Evolutionary conservation across 2,888 invertebrate species (phyloP).

Genomic region (Mythimna loreyi): DNA sequence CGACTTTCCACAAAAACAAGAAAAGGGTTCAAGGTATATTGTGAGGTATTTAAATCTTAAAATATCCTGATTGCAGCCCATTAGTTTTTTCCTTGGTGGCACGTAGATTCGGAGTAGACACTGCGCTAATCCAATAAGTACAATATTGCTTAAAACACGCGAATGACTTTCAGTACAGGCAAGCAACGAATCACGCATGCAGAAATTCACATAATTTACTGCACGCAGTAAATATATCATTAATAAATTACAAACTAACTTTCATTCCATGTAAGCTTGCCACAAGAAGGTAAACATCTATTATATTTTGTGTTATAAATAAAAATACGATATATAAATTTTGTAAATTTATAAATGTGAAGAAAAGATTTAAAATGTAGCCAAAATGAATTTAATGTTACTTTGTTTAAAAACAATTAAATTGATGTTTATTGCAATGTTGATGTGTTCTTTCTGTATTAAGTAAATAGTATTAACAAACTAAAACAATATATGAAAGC

Average conservation of each 20-base stretch:
- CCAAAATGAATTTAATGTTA: slow-evolving; percentile 23
- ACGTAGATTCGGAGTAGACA: slow-evolving; percentile 37
- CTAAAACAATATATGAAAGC: neutral
- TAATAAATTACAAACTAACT: slow-evolving; percentile 15
- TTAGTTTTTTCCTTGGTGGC: slow-evolving; percentile 34
- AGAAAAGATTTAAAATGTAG: slow-evolving; percentile 34
- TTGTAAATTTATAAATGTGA: slow-evolving; percentile 61
- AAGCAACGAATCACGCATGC: slow-evolving; percentile 23
- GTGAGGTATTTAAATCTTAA: slow-evolving; percentile 21
- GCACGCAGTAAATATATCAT: slow-evolving; percentile 22
- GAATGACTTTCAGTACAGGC: slow-evolving; percentile 12
- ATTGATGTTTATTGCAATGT: slow-evolving; percentile 42
- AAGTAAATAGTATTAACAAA: slow-evolving; percentile 15
- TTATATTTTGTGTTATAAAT: slow-evolving; percentile 39
- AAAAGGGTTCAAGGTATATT: neutral
- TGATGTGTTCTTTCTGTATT: slow-evolving; percentile 33
- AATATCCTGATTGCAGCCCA: slow-evolving; percentile 29
- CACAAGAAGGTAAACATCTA: slow-evolving; percentile 20
- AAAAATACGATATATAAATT: slow-evolving; percentile 51
- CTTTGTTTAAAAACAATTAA: slow-evolving; percentile 21
- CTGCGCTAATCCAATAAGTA: slow-evolving; percentile 12
- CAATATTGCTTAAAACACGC: slow-evolving; percentile 26
- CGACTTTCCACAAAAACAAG: slow-evolving; percentile 10
- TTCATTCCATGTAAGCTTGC: slow-evolving; percentile 44
- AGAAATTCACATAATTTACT: slow-evolving; percentile 30